phyloP scores from a whole-genome alignment of 2,888 invertebrate species.

The Capitulum mitella region DNA sequence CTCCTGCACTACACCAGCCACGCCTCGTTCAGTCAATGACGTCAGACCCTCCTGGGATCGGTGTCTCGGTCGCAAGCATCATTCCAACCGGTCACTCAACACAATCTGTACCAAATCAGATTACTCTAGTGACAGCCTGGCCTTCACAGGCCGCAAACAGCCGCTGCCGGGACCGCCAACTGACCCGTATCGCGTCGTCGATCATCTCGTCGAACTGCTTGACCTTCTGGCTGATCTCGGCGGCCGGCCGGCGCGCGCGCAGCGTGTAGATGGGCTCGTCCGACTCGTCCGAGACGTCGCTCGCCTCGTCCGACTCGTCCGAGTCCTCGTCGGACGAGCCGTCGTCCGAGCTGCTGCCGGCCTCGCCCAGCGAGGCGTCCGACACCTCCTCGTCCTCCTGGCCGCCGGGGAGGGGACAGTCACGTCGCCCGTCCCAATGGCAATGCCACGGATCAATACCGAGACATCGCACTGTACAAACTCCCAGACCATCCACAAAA shows the following conservation, averaged over 20 bases:
- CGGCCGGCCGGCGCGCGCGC: slow-evolving; percentile 67
- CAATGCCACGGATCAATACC: too few species aligned
- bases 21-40: too few species aligned
- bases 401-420: slow-evolving; percentile 38
- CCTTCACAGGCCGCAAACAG: not conserved
- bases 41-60: too few species aligned
- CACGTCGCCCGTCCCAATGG: too few species aligned
- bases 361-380: slow-evolving; percentile 30
- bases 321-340: slow-evolving; percentile 37
- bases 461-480: too few species aligned
- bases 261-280: slow-evolving; percentile 71
- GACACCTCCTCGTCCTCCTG: slow-evolving; percentile 38
- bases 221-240: slow-evolving; percentile 65
- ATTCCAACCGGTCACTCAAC: too few species aligned
- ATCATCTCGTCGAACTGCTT: slow-evolving; percentile 78
- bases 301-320: slow-evolving; percentile 36
- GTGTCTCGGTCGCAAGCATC: too few species aligned
- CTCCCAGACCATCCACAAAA: too few species aligned
- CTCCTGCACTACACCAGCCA: too few species aligned
- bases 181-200: slow-evolving; percentile 74
- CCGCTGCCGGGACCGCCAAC: not conserved
- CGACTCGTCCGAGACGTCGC: slow-evolving; percentile 50
- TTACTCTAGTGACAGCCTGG: too few species aligned
- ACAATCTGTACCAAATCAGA: too few species aligned
- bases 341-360: slow-evolving; percentile 31